Percentiles rank a stretch among this genome's conserved stretches.
Evolutionary conservation across 2,888 invertebrate species (phyloP).

Genomic region (Megalurothrips usitatus): DNA sequence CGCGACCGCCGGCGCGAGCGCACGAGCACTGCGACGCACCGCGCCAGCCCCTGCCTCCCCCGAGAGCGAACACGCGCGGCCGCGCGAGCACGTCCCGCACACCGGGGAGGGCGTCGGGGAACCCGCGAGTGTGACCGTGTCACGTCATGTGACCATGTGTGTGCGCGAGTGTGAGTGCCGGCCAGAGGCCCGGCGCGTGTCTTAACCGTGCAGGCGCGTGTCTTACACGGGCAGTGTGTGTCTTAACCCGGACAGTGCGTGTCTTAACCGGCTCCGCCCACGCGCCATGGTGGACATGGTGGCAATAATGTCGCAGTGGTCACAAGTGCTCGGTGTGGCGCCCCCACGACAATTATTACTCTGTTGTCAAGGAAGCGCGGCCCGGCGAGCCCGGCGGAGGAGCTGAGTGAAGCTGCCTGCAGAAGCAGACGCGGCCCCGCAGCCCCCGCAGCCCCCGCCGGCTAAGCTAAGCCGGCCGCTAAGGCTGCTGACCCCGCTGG

Average conservation of each 20-base stretch:
- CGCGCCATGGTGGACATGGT: too few species aligned
- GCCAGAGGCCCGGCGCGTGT: constrained; percentile 26
- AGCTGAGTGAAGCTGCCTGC: too few species aligned
- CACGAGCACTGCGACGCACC: not conserved
- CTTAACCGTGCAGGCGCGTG: constrained; percentile 14
- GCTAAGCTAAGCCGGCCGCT: too few species aligned
- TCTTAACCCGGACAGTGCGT: not conserved
- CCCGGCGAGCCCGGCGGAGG: not conserved
- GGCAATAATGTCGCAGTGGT: not conserved
- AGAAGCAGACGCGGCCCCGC: too few species aligned
- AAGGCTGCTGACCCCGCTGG: too few species aligned
- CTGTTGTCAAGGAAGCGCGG: not conserved
- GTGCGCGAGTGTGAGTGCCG: too few species aligned
- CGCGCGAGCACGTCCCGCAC: not conserved
- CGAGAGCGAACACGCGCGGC: constrained; percentile 3
- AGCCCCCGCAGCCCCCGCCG: too few species aligned
- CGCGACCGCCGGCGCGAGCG: not conserved
- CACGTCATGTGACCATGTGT: not conserved
- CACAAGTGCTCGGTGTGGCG: too few species aligned
- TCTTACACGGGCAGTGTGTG: not conserved
- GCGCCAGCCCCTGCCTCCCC: constrained; percentile 1
- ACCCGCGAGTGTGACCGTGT: not conserved
- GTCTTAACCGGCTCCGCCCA: too few species aligned
- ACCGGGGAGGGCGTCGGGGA: not conserved
- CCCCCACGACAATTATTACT: not conserved